Base-by-base conservation (phyloP, 2,113 vertebrate genomes). In the Syngnathus scovelli region DNA sequence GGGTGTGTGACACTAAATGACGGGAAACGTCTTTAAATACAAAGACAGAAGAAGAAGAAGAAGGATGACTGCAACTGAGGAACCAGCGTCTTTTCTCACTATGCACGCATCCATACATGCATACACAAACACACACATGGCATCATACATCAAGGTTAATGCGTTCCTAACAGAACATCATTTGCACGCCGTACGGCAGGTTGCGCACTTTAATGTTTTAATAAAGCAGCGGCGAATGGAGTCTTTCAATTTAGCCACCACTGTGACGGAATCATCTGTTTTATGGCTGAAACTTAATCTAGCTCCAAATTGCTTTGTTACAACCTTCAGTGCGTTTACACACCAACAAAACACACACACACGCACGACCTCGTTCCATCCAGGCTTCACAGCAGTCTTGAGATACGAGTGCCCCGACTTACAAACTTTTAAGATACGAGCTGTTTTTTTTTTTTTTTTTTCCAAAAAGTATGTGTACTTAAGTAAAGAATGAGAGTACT, bases 261-360 rank as follows among this genome's bases (percentile, higher is more conserved):
- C 82, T 75, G 72, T 61, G 62, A 78, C 80, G 64, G 66, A 83
- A 86, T 82, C 73, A 81, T 83, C 79, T 65, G 72, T 79, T 86
- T 85, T 84, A 87, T 79, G 67, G 76, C 5, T 71, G 84, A 79
- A 83, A 86, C 78, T 85, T 86, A 86, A 86, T 88, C 83, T 85
- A 70, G 70, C 81, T 77, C 79, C 83, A 83, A 88, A 86, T 83
- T 83, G 79, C 81, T 88, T 76, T 74, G 75, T 79, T 79, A 71
- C 72, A 66, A 65, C 67, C 70, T 65, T 61, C 68, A 41, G 69
- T 73, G 71, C 76, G 33, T 81, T 74, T 60, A 70, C 67, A 65
- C 68, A 67, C 10, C 15, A n/a, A 6, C 60, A 23, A 52, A 9
- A 39, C 5, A 39, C 38, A 39, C 39, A 5, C 52, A 27, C n/a